Conservation (phyloP, 2,888 invertebrate species). For the Seira musarum region DNA sequence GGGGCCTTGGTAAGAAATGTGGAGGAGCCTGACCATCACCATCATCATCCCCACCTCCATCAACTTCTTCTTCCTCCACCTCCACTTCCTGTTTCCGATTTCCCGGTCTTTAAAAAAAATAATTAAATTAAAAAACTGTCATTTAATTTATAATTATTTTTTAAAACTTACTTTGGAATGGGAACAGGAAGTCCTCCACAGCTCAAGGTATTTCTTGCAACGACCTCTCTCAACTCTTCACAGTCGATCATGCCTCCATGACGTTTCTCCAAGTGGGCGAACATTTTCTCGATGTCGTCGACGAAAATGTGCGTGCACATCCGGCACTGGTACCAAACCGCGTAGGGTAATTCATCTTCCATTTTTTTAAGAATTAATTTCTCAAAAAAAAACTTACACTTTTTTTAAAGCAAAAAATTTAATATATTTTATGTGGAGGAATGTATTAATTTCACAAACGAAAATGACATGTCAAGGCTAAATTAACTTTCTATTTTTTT, state of each 20-base stretch:
- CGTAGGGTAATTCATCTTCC: slow-evolving; percentile 51
- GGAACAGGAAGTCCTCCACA: slow-evolving; percentile 34
- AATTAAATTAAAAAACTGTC: too few species aligned
- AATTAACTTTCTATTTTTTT: too few species aligned
- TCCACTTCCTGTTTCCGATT: too few species aligned
- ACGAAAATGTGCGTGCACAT: slow-evolving; percentile 51
- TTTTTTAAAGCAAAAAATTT: too few species aligned
- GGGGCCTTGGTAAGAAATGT: too few species aligned
- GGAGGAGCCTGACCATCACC: slow-evolving; percentile 16
- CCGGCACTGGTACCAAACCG: slow-evolving; percentile 55
- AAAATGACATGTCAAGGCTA: too few species aligned
- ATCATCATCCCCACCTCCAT: background rate
- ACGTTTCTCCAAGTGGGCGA: slow-evolving; percentile 41
- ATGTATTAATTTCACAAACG: too few species aligned
- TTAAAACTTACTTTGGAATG: slow-evolving; percentile 29
- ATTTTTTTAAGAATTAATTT: too few species aligned
- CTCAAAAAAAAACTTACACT: too few species aligned
- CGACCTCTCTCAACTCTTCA: slow-evolving; percentile 26
- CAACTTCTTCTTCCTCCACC: background rate
- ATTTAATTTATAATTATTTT: too few species aligned
- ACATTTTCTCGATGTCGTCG: slow-evolving; percentile 53
- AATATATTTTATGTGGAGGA: too few species aligned
- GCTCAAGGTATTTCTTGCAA: slow-evolving; percentile 36
- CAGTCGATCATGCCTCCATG: slow-evolving; percentile 51
- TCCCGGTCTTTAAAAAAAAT: background rate